Percentiles rank a stretch among this genome's conserved stretches.
Evolutionary conservation across 2,113 vertebrate species (phyloP).

Genomic region (Zosterops pallidus): DNA sequence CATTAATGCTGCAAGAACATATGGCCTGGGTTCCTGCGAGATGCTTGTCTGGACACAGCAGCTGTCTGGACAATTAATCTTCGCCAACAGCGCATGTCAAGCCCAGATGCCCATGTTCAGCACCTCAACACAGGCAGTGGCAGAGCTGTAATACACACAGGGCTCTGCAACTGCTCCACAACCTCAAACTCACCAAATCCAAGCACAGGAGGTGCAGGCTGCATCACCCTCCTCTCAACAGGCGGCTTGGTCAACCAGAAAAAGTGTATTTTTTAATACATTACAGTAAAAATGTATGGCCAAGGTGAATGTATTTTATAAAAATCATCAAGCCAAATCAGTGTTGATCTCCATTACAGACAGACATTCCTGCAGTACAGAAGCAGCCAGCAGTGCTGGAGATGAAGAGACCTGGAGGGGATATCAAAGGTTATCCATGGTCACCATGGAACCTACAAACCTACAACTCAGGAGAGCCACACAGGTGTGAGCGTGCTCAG

Average conservation of each 20-base stretch:
- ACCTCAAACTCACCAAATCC: background rate
- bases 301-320: background rate
- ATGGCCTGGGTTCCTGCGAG: background rate
- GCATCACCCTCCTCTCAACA: background rate
- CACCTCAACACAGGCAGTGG: background rate
- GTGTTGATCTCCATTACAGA: background rate
- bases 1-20: background rate
- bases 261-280: background rate
- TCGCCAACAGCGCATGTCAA: background rate
- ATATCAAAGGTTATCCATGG: background rate
- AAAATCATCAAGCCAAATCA: background rate
- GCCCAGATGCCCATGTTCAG: background rate
- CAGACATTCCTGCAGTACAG: background rate
- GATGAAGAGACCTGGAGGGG: background rate
- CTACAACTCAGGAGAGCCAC: background rate
- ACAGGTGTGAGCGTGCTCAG: background rate
- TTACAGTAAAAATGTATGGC: background rate
- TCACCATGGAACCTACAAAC: background rate
- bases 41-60: slow-evolving; percentile 1
- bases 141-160: background rate
- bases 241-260: background rate
- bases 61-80: slow-evolving; percentile 21
- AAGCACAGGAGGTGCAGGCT: background rate
- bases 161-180: background rate
- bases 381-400: background rate